Evolutionary conservation across 2,888 invertebrate genomes (phyloP), one percentile per base, ranked within the genome.

Genomic region (Thereva nobilitata): DNA sequence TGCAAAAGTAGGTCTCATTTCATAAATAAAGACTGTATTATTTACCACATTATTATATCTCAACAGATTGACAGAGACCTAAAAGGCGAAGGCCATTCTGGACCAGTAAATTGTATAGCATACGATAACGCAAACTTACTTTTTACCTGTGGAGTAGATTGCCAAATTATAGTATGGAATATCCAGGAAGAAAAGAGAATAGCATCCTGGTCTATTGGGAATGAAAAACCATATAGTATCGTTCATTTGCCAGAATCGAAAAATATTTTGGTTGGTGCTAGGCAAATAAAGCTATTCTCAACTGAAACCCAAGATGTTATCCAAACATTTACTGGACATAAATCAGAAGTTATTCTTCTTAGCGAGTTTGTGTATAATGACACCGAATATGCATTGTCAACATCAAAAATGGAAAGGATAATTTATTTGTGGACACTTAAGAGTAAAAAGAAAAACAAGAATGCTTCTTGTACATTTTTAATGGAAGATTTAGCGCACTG

Each of bases 401-500:
- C 78, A 5, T 78, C 81, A 1, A 75, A 74, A 64, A 78, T 77
- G 75, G 81, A 81, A 68, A 74, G 80, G 0, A 76, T 78, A 3
- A 76, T 81, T 49, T 79, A 78, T 50, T 56, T 81, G 40, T 81
- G 81, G 81, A 78, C 76, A 70, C 71, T 80, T n/a, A 66, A 52
- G 23, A 34, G 37, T 66, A 79, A 78, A 50, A 80, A 78, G 2
- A 79, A 75, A 57, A 83, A 84, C 37, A 85, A 83, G 71, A 78
- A 81, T 57, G 79, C 85, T 0, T 82, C 76, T 74, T 88, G 83
- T 76, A 87, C 84, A 75, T 86, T 86, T 68, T 83, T 89, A 0
- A 83, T 90, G 78, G 91, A 91, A 75, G 91, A 92, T 73, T 85
- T 88, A 23, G 87, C 89, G 0, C 73, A 81, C 56, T 82, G 81